A percentile compares a stretch with the other conserved stretches of the same genome.
These are phyloP conservation scores for Pogonus chalceus DNA, from an alignment of 1,140 invertebrate species.

Conservation along the genomic window DNA sequence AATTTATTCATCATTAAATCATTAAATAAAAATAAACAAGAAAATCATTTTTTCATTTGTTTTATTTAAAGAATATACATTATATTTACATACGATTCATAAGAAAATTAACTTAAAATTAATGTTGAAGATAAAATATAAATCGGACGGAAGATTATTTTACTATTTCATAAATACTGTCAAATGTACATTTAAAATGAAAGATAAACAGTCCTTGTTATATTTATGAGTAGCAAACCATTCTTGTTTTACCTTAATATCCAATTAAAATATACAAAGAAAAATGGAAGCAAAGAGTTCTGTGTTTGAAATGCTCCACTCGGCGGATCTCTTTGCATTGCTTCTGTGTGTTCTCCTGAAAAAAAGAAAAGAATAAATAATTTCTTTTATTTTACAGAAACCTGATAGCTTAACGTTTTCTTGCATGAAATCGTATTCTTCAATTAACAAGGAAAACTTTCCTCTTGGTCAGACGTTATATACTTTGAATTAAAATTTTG, in stretches of 20 bases:
- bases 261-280: constrained; percentile 2
- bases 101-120: too few species aligned
- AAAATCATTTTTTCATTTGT: too few species aligned
- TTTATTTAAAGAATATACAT: too few species aligned
- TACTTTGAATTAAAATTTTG: too few species aligned
- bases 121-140: too few species aligned
- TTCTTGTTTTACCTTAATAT: not conserved
- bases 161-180: not conserved
- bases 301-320: not conserved
- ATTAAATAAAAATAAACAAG: too few species aligned
- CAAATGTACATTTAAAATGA: not conserved
- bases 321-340: constrained; percentile 30
- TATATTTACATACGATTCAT: too few species aligned
- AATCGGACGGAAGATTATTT: not conserved
- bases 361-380: constrained; percentile 13
- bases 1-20: too few species aligned
- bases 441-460: not conserved
- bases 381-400: not conserved
- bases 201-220: not conserved
- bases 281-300: not conserved
- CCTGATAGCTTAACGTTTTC: not conserved
- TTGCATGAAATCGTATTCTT: not conserved
- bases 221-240: not conserved
- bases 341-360: constrained; percentile 28
- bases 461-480: too few species aligned